phyloP scores from a whole-genome alignment of 2,113 vertebrate species.

The Hyperoodon ampullatus region DNA sequence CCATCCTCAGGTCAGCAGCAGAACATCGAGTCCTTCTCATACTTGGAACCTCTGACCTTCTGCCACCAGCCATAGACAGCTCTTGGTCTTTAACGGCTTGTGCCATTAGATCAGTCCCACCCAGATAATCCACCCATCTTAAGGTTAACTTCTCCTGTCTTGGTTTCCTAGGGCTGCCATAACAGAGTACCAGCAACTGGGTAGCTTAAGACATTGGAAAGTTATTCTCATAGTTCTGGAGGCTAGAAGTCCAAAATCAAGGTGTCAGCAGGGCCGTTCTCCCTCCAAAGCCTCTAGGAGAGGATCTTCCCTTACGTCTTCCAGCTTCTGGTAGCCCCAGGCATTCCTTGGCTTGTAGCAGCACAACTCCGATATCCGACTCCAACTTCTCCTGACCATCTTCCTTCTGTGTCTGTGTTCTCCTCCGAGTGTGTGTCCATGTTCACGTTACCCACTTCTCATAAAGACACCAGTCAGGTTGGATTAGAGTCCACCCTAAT shows the following conservation, averaged over 20 bases:
- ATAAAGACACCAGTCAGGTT: accelerated
- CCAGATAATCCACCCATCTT: not conserved
- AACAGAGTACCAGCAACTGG: not conserved
- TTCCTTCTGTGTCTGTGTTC: not conserved
- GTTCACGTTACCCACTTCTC: not conserved
- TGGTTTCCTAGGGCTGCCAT: accelerated
- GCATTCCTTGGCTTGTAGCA: not conserved
- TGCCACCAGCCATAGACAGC: not conserved
- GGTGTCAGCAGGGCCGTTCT: not conserved
- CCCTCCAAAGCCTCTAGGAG: not conserved
- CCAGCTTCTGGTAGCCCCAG: not conserved
- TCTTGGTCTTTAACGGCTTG: not conserved
- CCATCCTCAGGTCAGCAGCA: too few relatives aligned
- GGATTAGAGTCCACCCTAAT: not conserved
- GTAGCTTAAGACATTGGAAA: not conserved
- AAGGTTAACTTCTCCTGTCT: not conserved
- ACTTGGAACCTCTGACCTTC: not conserved
- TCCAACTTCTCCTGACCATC: accelerated
- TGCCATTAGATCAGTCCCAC: too few relatives aligned
- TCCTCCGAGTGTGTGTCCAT: not conserved
- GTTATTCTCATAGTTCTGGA: not conserved
- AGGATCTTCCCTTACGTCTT: not conserved
- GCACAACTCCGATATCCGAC: accelerated
- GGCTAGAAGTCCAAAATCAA: not conserved
- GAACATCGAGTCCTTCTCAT: accelerated